phyloP scores from a whole-genome alignment of 2,888 invertebrate species.

The Belgica antarctica region DNA sequence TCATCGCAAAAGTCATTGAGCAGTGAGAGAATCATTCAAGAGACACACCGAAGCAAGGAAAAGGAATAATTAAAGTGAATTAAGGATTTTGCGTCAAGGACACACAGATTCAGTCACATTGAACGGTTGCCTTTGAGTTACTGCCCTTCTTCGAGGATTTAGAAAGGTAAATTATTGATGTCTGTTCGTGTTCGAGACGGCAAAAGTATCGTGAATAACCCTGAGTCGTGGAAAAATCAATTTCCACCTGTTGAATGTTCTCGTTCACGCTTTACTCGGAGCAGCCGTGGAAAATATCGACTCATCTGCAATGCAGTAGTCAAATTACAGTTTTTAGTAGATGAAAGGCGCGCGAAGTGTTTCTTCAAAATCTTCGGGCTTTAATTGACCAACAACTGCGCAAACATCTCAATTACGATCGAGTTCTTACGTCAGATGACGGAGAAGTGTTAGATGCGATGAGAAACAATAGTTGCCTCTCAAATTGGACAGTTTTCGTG shows the following conservation, averaged over 20 bases:
- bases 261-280: background rate
- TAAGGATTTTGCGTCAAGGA: slow-evolving; percentile 1
- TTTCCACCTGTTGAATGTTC: background rate
- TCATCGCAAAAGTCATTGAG: background rate
- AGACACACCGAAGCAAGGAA: too few relatives aligned
- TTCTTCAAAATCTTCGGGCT: too few relatives aligned
- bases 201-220: too few relatives aligned
- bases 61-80: background rate
- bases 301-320: background rate
- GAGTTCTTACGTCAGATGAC: too few relatives aligned
- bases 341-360: background rate
- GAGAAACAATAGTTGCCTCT: too few relatives aligned
- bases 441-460: too few relatives aligned
- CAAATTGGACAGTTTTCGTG: too few relatives aligned
- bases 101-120: slow-evolving; percentile 20
- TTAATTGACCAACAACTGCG: too few relatives aligned
- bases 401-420: too few relatives aligned
- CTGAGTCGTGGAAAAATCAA: background rate
- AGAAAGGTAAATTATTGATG: slow-evolving; percentile 16
- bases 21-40: background rate
- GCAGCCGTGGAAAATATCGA: too few relatives aligned
- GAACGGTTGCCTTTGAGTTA: background rate
- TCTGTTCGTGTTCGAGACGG: background rate
- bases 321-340: background rate
- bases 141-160: background rate